Evolutionary conservation across 2,113 vertebrate genomes (phyloP).

Genomic region (Ictidomys tridecemlineatus): DNA sequence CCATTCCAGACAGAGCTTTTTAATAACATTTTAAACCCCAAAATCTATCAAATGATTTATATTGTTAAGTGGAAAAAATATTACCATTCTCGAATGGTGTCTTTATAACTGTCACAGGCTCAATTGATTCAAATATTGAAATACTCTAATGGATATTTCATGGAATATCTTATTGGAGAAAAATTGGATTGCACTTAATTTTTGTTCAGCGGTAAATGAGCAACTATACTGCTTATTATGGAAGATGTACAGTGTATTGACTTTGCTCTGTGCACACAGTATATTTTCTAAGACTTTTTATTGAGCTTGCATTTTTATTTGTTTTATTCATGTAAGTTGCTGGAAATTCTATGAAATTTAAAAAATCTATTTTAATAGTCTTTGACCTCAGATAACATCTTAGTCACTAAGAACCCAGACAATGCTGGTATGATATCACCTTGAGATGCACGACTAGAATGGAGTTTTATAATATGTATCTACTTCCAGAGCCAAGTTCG

Average conservation of each 20-base stretch:
- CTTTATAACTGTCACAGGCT: slow-evolving; percentile 6
- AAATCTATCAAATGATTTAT: neutral
- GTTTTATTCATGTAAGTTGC: neutral
- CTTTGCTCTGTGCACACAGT: neutral
- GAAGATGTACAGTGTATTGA: neutral
- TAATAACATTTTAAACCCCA: neutral
- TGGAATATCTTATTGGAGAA: slow-evolving; percentile 40
- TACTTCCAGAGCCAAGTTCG: no score
- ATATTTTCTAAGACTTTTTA: neutral
- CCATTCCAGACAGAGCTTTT: neutral
- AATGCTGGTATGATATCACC: fast-evolving
- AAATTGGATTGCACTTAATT: slow-evolving; percentile 18
- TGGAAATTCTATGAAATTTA: neutral
- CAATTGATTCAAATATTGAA: slow-evolving; percentile 30
- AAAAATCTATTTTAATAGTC: neutral
- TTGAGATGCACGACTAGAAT: neutral
- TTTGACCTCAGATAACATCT: neutral
- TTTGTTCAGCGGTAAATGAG: neutral
- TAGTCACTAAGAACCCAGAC: neutral
- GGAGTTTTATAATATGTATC: no score
- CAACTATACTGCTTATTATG: neutral
- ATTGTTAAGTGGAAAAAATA: neutral
- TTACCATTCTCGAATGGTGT: neutral
- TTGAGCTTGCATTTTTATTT: neutral
- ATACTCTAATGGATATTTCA: neutral